These are phyloP conservation scores for Neoniphon sammara DNA, from an alignment of 2,797 vertebrate genomes.

Conservation along the genomic window DNA sequence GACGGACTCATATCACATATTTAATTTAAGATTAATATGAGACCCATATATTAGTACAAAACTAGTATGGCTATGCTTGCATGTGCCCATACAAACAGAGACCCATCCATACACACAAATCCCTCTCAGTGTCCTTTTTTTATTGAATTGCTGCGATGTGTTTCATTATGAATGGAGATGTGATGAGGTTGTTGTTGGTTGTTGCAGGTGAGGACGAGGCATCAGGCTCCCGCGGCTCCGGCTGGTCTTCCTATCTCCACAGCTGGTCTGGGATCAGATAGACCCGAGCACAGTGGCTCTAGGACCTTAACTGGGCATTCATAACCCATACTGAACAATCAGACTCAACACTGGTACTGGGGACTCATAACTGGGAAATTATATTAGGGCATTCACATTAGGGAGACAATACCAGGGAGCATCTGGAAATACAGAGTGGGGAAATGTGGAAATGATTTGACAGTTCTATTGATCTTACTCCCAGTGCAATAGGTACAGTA, in stretches of 20 bases:
- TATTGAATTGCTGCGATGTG: neutral
- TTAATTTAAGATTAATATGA: too few species aligned
- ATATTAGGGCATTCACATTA: slow-evolving; percentile 30
- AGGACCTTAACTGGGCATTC: slow-evolving; percentile 37
- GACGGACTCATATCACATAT: too few species aligned
- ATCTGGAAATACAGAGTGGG: slow-evolving; percentile 38
- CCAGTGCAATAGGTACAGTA: slow-evolving; percentile 37
- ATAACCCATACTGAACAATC: slow-evolving; percentile 24
- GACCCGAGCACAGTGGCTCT: slow-evolving; percentile 28
- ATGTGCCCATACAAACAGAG: too few species aligned
- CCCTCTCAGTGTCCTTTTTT: neutral
- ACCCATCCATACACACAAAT: too few species aligned
- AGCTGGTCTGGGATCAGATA: slow-evolving; percentile 94
- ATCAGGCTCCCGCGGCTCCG: slow-evolving; percentile 82
- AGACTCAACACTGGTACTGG: neutral
- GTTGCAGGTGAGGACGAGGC: slow-evolving; percentile 90
- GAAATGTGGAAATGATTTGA: slow-evolving; percentile 35
- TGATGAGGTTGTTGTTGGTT: slow-evolving; percentile 16
- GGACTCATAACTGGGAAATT: neutral
- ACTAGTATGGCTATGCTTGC: too few species aligned
- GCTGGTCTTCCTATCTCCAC: slow-evolving; percentile 97
- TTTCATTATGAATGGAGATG: neutral
- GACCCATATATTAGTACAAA: too few species aligned
- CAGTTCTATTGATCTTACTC: slow-evolving; percentile 23
- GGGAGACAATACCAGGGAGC: slow-evolving; percentile 37